These are phyloP conservation scores for Akabosia matsudoensis DNA, from an alignment of 1,140 invertebrate species.

Conservation along the genomic window DNA sequence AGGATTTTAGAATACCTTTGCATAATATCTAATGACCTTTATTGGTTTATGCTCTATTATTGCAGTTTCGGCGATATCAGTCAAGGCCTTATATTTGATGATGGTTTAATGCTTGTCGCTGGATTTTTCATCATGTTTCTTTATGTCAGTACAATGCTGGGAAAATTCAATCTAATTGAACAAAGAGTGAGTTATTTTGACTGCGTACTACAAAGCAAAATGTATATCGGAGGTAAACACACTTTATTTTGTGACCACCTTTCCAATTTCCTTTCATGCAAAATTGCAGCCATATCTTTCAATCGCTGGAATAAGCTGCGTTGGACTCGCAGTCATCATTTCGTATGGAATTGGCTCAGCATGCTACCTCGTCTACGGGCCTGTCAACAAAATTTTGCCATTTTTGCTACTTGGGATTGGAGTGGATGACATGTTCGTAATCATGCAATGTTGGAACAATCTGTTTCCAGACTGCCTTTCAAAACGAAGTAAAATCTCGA, in stretches of 20 bases:
- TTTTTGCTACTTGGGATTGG: constrained; percentile 59
- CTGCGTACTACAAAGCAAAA: neutral
- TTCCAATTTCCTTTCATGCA: constrained; percentile 17
- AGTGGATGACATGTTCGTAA: constrained; percentile 58
- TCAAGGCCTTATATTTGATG: constrained; percentile 54
- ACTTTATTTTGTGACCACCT: constrained; percentile 1
- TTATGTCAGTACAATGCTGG: constrained; percentile 59
- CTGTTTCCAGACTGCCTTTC: neutral
- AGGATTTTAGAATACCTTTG: neutral
- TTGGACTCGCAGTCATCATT: constrained; percentile 56
- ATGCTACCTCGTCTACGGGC: constrained; percentile 57
- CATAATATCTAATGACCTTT: too few species aligned
- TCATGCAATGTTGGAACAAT: constrained; percentile 22
- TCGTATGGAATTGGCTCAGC: constrained; percentile 59
- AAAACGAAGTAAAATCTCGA: neutral
- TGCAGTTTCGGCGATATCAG: constrained; percentile 52
- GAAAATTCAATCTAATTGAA: constrained; percentile 57
- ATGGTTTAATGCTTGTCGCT: constrained; percentile 55
- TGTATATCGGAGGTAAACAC: neutral
- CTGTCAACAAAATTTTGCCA: constrained; percentile 59
- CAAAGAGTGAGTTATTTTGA: constrained; percentile 53
- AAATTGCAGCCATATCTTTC: constrained; percentile 52
- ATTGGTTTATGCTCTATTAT: neutral
- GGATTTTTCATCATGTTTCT: constrained; percentile 58
- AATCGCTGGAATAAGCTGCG: constrained; percentile 56